These are phyloP conservation scores for Ophraella communa DNA, from an alignment of 2,888 invertebrate species.

Conservation along the genomic window DNA sequence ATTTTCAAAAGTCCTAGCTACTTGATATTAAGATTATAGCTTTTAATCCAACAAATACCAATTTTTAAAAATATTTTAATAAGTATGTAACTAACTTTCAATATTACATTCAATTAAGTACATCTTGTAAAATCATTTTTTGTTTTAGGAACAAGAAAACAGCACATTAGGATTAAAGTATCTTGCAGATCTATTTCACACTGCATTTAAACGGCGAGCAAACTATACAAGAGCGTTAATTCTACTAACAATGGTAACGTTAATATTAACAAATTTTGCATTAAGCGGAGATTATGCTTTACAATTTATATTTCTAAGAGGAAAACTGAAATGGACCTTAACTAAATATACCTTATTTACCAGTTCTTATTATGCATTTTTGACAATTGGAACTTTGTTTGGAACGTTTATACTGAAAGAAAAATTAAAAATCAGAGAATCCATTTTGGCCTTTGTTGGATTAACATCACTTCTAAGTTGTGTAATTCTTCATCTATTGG, in stretches of 20 bases:
- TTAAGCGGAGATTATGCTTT: slow-evolving; percentile 62
- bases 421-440: slow-evolving; percentile 59
- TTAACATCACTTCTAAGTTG: slow-evolving; percentile 53
- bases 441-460: slow-evolving; percentile 58
- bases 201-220: slow-evolving; percentile 65
- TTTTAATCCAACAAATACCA: too few relatives aligned
- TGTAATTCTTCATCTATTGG: slow-evolving; percentile 53
- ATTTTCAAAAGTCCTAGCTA: too few relatives aligned
- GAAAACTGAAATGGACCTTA: slow-evolving; percentile 73
- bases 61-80: too few relatives aligned
- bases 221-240: slow-evolving; percentile 64
- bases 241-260: slow-evolving; percentile 59
- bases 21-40: too few relatives aligned
- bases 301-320: slow-evolving; percentile 68
- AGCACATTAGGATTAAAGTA: slow-evolving; percentile 12
- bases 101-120: too few relatives aligned
- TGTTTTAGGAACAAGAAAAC: not conserved
- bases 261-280: slow-evolving; percentile 55
- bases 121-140: too few relatives aligned
- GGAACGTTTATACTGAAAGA: slow-evolving; percentile 67
- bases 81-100: too few relatives aligned
- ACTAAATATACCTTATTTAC: slow-evolving; percentile 67
- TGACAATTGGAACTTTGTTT: slow-evolving; percentile 65
- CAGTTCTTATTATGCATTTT: slow-evolving; percentile 62
- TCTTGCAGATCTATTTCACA: slow-evolving; percentile 59